Base-by-base conservation (phyloP, 2,888 invertebrate genomes). In the Chrysolina oricalcia region DNA sequence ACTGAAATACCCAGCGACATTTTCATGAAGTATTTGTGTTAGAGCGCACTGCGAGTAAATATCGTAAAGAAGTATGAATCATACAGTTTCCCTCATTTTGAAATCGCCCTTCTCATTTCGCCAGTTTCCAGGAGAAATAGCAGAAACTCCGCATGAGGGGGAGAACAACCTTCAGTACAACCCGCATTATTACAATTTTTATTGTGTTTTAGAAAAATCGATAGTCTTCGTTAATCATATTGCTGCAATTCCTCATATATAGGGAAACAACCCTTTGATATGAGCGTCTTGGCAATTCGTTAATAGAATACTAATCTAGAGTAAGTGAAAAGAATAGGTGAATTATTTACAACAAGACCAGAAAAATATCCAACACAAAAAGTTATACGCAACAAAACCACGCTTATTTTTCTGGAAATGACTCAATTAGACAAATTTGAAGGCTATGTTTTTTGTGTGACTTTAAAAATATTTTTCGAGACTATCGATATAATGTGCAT, bases 1-100 rank as follows among this genome's bases (percentile, higher is more conserved):
- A n/a, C 23, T 59, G 53, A 53, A 59, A 56, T 19, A 27, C 27
- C 27, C 23, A 59, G 23, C 53, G 35, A 48, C 27, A 43, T 40
- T n/a, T 53, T 68, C 68, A 53, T 19, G 53, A 43, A 27, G 23
- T 67, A 67, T 65, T 65, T 65, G 43, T 43, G 17, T 43, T 43
- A 46, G 13, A 40, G 40, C 50, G 35, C 48, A 53, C 68, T 69
- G 43, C 79, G 77, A 80, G 76, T 78, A 77, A 82, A 83, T 74
- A 80, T 81, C 76, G 82, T 81, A 85, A 86, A 85, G 85, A 86
- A 86, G 86, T 83, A 87, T 87, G 87, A 87, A 83, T 87, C 87
- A 87, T 87, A 81, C 86, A 74, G 86, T 86, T 86, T 86, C 87
- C 87, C 87, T 87, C 84, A 86, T 84, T 87, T 86, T 83, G 80